phyloP scores from a whole-genome alignment of 2,888 invertebrate genomes.

The Drosophila mettleri region DNA sequence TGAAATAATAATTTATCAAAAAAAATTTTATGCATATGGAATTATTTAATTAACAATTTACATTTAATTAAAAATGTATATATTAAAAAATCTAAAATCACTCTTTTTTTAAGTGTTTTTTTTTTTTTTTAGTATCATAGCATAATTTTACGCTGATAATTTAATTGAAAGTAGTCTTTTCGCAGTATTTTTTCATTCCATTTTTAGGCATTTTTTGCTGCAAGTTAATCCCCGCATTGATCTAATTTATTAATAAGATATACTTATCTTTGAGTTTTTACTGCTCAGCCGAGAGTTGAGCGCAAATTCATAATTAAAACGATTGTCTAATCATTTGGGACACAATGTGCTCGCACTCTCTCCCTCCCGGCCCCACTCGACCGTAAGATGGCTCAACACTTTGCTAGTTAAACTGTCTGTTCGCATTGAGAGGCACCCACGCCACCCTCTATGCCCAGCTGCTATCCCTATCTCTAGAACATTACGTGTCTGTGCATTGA shows the following conservation, averaged over 20 bases:
- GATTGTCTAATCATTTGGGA: constrained; percentile 74
- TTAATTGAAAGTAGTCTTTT: background rate
- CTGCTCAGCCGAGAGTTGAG: constrained; percentile 49
- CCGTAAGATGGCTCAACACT: constrained; percentile 57
- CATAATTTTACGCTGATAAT: background rate
- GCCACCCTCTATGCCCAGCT: background rate
- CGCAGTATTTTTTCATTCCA: background rate
- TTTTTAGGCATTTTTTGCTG: background rate
- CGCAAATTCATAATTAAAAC: constrained; percentile 73
- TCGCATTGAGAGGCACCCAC: constrained; percentile 26
- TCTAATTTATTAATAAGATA: constrained; percentile 4
- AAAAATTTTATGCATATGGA: no score
- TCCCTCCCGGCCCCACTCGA: background rate
- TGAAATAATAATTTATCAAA: no score
- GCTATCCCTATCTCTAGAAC: constrained; percentile 11
- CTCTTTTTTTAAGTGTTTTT: no score
- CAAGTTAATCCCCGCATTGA: background rate
- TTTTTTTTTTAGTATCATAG: no score
- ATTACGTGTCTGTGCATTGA: constrained; percentile 77
- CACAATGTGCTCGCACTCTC: constrained; percentile 8
- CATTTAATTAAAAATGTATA: no score
- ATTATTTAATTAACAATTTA: no score
- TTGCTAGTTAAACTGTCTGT: constrained; percentile 69
- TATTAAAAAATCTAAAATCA: no score
- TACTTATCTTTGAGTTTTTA: constrained; percentile 46